Conservation (phyloP, 2,888 invertebrate genomes). For the Agriopis aurantiaria region DNA sequence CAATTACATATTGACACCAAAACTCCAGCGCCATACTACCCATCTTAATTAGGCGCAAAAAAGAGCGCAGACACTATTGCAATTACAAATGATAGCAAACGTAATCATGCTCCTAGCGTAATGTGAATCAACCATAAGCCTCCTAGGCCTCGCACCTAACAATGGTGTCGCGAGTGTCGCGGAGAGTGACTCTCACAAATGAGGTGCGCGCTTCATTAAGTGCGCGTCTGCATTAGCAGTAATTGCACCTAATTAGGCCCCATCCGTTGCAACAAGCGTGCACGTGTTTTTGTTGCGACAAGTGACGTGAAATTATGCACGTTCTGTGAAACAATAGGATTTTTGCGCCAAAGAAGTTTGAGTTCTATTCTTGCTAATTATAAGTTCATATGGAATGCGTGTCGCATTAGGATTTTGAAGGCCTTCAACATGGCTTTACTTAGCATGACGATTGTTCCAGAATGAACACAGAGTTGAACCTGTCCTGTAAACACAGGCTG, state of each 20-base stretch:
- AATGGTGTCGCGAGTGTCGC: slow-evolving; percentile 37
- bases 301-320: slow-evolving; percentile 53
- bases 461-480: too few species aligned
- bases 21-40: too few species aligned
- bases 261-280: slow-evolving; percentile 68
- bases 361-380: not conserved
- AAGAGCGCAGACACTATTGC: too few species aligned
- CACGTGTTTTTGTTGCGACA: slow-evolving; percentile 62
- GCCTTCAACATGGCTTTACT: too few species aligned
- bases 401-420: not conserved
- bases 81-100: not conserved
- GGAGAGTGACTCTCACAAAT: slow-evolving; percentile 51
- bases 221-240: slow-evolving; percentile 73
- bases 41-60: too few species aligned
- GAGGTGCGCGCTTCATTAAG: slow-evolving; percentile 68
- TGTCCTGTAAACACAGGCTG: too few species aligned
- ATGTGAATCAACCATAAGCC: not conserved
- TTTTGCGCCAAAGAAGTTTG: slow-evolving; percentile 2
- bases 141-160: slow-evolving; percentile 13
- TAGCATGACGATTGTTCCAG: too few species aligned
- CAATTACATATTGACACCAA: too few species aligned
- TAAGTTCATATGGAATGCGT: not conserved
- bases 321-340: not conserved
- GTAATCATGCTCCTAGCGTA: too few species aligned
- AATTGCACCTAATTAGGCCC: slow-evolving; percentile 78